Evolutionary conservation across 2,113 vertebrate genomes (phyloP), one percentile per base, ranked within the genome.

Genomic region (Pseudonaja textilis): DNA sequence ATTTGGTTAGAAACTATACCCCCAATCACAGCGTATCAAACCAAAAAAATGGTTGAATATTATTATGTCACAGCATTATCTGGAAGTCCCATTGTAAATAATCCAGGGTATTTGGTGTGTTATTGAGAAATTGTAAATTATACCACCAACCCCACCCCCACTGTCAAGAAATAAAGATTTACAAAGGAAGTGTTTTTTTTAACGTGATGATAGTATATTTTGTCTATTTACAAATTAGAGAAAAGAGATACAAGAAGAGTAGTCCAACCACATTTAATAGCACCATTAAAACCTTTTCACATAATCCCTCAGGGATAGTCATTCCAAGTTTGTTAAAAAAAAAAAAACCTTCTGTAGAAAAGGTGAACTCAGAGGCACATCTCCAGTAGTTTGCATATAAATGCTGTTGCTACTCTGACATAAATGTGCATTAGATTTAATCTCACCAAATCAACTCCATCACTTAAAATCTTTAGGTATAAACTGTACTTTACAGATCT

Each of bases 341-440:
- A 20, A 54, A 26, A 25, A 59, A 59, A 0, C 87, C 0, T 4
- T 14, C 50, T 74, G 29, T 89, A 61, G 89, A 90, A 88, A 81
- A 81, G 18, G 34, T 81, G 18, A 81, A 18, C 10, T 91, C 55
- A 93, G 85, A 45, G 91, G 91, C 47, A 94, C 86, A 88, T 92
- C 29, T 1, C 2, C 45, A 92, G 50, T 85, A 94, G 91, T 89
- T 88, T 95, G 39, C 4, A 10, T 3, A 81, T 54, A n/a, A 92
- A 94, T 92, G 93, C 42, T 59, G 81, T 59, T 56, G 91, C 90
- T 93, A 93, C 12, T 2, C 50, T 89, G 93, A 69, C 93, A 95
- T 93, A 56, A 91, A n/a, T 64, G 9, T 9, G 47, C 55, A 94
- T 88, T 81, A 93, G 42, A 89, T 74, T 90, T 93, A 87, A 92